Evolutionary conservation across 2,113 vertebrate genomes (phyloP).

Genomic region (Lasiurus cinereus): DNA sequence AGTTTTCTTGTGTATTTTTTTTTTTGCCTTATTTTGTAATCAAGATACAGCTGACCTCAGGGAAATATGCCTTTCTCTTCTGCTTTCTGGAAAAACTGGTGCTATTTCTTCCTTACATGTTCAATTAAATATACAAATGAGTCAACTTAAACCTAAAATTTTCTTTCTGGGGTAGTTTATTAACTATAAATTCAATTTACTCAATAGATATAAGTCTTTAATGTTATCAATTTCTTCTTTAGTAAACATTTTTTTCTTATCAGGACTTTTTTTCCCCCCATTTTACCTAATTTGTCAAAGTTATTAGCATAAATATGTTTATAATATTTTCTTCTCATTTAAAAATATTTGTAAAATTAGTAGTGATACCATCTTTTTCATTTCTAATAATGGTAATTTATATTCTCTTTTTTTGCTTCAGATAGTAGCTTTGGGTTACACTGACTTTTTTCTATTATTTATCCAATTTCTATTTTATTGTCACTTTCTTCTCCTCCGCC

Average conservation of each 20-base stretch:
- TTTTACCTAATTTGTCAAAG: neutral
- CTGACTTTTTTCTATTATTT: neutral
- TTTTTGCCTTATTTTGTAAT: neutral
- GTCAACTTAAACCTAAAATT: neutral
- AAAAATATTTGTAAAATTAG: neutral
- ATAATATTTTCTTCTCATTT: conserved; percentile 6
- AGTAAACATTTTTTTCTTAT: neutral
- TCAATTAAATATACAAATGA: neutral
- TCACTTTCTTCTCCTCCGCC: neutral
- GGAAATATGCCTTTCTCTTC: neutral
- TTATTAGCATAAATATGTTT: neutral
- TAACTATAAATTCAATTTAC: neutral
- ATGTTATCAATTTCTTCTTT: neutral
- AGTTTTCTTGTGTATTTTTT: neutral
- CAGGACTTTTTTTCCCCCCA: neutral
- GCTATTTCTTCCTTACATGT: neutral
- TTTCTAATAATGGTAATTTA: neutral
- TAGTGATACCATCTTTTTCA: neutral
- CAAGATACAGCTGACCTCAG: neutral
- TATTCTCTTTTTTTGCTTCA: neutral
- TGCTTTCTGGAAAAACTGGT: neutral
- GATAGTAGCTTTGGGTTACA: neutral
- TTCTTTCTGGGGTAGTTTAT: neutral
- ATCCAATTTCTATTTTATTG: neutral
- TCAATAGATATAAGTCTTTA: neutral